These are phyloP conservation scores for Amphipyra berbera DNA, from an alignment of 2,888 invertebrate species.

Conservation along the genomic window DNA sequence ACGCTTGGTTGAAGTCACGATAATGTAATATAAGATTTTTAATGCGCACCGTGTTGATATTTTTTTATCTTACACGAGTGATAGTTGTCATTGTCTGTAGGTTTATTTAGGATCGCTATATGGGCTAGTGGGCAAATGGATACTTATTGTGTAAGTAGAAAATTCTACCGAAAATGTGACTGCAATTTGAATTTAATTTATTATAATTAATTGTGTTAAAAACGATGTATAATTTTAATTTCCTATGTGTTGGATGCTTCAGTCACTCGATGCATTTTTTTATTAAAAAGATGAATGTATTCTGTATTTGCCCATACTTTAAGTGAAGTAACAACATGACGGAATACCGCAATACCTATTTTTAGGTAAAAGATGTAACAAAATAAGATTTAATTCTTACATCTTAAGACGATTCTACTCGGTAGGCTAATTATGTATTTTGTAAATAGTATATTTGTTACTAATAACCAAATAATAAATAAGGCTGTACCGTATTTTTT, in stretches of 20 bases:
- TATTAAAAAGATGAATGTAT: conserved; percentile 24
- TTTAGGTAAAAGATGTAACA: conserved; percentile 52
- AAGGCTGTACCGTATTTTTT: conserved; percentile 64
- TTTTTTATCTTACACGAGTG: conserved; percentile 52
- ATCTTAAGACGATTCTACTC: conserved; percentile 65
- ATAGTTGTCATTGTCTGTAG: conserved; percentile 47
- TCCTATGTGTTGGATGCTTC: conserved; percentile 21
- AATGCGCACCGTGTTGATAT: conserved; percentile 61
- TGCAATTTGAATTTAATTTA: conserved; percentile 50
- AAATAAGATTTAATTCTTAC: conserved; percentile 51
- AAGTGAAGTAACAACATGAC: conserved; percentile 41
- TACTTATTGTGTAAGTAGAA: conserved; percentile 54
- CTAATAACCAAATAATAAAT: conserved; percentile 86
- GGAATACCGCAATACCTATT: conserved; percentile 49
- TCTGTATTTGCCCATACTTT: conserved; percentile 53
- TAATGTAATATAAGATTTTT: conserved; percentile 63
- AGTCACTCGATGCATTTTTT: conserved; percentile 50
- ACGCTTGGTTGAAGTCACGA: conserved; percentile 57
- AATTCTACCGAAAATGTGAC: conserved; percentile 47
- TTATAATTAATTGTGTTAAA: conserved; percentile 27
- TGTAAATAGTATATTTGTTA: conserved; percentile 84
- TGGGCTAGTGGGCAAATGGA: conserved; percentile 54
- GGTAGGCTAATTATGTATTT: conserved; percentile 76
- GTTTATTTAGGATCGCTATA: conserved; percentile 38
- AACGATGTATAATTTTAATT: conserved; percentile 43